Conservation (phyloP, 2,888 invertebrate genomes). For the Luffia ferchaultella region DNA sequence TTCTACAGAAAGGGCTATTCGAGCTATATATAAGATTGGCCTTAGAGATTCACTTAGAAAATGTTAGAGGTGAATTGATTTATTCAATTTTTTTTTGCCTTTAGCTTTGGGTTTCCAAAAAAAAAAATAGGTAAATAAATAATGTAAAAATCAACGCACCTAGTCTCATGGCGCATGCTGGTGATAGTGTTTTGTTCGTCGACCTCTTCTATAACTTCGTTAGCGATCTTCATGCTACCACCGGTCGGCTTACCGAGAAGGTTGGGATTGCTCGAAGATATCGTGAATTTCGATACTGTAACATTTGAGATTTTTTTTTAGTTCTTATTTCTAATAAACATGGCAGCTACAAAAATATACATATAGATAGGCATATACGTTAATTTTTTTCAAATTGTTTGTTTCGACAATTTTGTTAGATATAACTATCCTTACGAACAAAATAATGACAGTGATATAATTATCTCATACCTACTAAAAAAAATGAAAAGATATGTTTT, state of each 20-base stretch:
- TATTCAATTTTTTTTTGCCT: background rate
- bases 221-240: constrained; percentile 72
- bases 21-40: too few relatives aligned
- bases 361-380: too few relatives aligned
- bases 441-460: too few relatives aligned
- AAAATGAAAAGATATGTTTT: too few relatives aligned
- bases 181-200: constrained; percentile 86
- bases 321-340: background rate
- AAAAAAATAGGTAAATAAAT: constrained; percentile 2
- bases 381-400: too few relatives aligned
- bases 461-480: too few relatives aligned
- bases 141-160: constrained; percentile 22
- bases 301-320: constrained; percentile 6
- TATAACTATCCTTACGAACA: too few relatives aligned
- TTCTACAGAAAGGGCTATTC: too few relatives aligned
- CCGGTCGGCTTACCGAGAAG: constrained; percentile 41
- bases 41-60: too few relatives aligned
- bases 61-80: background rate
- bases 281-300: constrained; percentile 40
- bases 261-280: constrained; percentile 21
- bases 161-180: constrained; percentile 67
- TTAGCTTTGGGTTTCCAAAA: constrained; percentile 4
- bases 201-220: constrained; percentile 78
- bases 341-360: background rate
- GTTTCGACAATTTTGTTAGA: too few relatives aligned